phyloP scores from a whole-genome alignment of 2,888 invertebrate genomes.

The Parasteatoda lunata region DNA sequence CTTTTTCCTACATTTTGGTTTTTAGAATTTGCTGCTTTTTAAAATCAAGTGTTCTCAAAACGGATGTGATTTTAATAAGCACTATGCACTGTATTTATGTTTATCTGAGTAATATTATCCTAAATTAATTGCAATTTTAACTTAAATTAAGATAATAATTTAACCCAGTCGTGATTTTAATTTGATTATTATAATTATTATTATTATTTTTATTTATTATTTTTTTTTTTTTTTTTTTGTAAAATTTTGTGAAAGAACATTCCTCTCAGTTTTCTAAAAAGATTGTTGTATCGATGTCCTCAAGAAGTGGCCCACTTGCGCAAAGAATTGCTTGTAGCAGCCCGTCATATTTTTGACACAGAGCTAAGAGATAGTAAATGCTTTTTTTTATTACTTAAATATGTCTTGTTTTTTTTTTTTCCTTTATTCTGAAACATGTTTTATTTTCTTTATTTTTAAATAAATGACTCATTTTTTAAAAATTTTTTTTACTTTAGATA shows the following conservation, averaged over 20 bases:
- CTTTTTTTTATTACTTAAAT: background rate
- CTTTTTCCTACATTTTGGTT: too few species aligned
- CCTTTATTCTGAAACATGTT: background rate
- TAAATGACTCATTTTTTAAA: background rate
- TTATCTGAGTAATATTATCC: too few species aligned
- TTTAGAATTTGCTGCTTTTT: too few species aligned
- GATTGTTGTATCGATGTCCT: constrained; percentile 90
- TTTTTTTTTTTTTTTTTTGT: background rate
- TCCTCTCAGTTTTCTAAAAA: constrained; percentile 88
- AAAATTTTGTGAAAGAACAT: constrained; percentile 81
- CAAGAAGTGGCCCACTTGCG: constrained; percentile 95
- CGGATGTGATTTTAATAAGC: too few species aligned
- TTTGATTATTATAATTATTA: too few species aligned
- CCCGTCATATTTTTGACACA: constrained; percentile 94
- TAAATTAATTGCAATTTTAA: too few species aligned
- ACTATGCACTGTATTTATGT: too few species aligned
- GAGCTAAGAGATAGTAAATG: constrained; percentile 83
- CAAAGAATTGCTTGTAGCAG: constrained; percentile 94
- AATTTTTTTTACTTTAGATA: background rate
- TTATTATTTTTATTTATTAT: too few species aligned
- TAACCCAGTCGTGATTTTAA: too few species aligned
- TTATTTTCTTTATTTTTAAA: background rate
- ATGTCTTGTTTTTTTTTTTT: background rate
- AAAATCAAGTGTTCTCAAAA: too few species aligned
- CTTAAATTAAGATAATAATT: too few species aligned